Conservation (phyloP, 2,113 vertebrate genomes). For the Petroica traversi region DNA sequence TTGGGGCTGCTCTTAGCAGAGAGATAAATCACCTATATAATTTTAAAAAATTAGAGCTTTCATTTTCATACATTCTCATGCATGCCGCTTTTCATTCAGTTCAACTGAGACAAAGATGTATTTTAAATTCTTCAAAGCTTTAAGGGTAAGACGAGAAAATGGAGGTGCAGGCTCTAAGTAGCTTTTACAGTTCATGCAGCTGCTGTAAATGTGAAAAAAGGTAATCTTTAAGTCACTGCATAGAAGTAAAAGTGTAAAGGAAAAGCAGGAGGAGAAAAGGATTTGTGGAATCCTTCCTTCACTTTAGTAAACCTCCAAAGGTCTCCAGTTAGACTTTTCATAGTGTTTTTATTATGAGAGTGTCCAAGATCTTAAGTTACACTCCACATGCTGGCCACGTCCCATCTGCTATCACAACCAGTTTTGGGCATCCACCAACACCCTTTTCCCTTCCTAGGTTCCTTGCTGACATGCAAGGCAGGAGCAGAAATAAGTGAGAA, state of each 20-base stretch:
- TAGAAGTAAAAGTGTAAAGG: not conserved
- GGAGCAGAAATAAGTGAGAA: fast-evolving
- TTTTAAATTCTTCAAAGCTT: not conserved
- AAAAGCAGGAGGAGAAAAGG: not conserved
- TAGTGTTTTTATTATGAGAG: not conserved
- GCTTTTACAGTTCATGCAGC: not conserved
- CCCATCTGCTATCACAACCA: not conserved
- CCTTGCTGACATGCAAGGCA: not conserved
- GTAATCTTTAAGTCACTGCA: conserved; percentile 1
- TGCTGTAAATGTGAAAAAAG: not conserved
- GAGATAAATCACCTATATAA: not conserved
- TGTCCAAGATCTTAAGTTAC: not conserved
- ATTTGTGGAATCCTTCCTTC: not conserved
- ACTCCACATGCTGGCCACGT: not conserved
- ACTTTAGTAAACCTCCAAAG: not conserved
- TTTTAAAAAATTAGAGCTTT: not conserved
- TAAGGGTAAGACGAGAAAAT: not conserved
- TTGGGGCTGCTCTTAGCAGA: not conserved
- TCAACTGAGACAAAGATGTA: not conserved
- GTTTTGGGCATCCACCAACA: not conserved
- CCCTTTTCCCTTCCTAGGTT: not conserved
- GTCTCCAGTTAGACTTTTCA: not conserved
- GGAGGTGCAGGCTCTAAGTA: not conserved
- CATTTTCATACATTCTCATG: not conserved
- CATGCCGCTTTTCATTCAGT: not conserved